Percentiles rank a stretch among this genome's conserved stretches.
Evolutionary conservation across 2,113 vertebrate genomes (phyloP).

Genomic region (Corythornis madagascariensis): DNA sequence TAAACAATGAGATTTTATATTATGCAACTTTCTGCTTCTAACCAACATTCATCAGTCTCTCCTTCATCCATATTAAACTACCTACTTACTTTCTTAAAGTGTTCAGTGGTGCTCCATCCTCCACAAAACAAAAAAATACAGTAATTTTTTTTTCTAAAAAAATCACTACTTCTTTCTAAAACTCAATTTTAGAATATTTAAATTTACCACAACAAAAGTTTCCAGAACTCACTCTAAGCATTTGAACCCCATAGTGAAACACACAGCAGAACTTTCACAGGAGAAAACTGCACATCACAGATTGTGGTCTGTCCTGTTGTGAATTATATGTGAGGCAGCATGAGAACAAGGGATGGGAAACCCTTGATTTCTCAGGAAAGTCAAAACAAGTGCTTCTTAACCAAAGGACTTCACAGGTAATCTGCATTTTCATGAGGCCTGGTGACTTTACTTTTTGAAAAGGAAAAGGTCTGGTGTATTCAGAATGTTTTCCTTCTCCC

Average conservation of each 20-base stretch:
- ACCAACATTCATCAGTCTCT: background rate
- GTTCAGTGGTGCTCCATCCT: background rate
- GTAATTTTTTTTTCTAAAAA: background rate
- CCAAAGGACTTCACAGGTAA: background rate
- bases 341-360: background rate
- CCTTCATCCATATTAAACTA: background rate
- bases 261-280: background rate
- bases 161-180: background rate
- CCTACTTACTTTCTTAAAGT: background rate
- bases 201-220: background rate
- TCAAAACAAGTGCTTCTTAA: background rate
- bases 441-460: background rate
- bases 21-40: background rate
- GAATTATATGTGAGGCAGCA: rapidly evolving
- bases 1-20: slow-evolving; percentile 8
- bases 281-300: background rate
- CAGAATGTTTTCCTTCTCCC: rapidly evolving
- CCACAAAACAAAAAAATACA: background rate
- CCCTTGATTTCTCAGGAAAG: background rate
- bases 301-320: background rate
- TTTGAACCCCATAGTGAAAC: background rate
- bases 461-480: background rate
- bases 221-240: background rate
- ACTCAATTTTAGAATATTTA: background rate
- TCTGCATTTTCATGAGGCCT: background rate